These are phyloP conservation scores for Osmerus eperlanus DNA, from an alignment of 2,113 vertebrate species.

Conservation along the genomic window DNA sequence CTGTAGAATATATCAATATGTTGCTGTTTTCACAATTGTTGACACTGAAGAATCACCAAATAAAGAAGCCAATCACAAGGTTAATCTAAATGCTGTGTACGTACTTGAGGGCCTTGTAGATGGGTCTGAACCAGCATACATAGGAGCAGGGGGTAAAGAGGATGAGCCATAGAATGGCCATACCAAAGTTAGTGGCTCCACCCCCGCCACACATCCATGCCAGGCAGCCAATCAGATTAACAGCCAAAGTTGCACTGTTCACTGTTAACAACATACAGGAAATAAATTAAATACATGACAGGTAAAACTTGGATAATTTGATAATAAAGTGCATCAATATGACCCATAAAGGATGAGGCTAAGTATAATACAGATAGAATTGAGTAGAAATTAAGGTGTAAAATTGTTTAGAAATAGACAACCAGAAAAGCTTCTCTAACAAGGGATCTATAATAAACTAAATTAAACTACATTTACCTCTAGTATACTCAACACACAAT, in stretches of 20 bases:
- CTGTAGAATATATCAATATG: conserved; percentile 59
- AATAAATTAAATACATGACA: conserved; percentile 9
- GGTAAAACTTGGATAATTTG: neutral
- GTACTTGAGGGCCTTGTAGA: conserved; percentile 99
- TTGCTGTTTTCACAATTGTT: too few species aligned
- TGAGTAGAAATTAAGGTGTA: too few species aligned
- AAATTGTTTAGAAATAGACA: neutral
- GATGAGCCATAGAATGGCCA: conserved; percentile 98
- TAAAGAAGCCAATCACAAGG: neutral
- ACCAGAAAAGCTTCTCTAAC: conserved; percentile 1
- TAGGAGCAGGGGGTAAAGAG: conserved; percentile 99
- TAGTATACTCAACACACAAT: conserved; percentile 15
- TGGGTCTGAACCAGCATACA: conserved; percentile 99
- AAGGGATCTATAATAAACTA: conserved; percentile 1
- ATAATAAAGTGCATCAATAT: too few species aligned
- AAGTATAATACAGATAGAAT: too few species aligned
- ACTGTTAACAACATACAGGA: conserved; percentile 74
- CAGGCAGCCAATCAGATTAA: conserved; percentile 97
- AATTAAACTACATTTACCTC: neutral
- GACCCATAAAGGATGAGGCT: too few species aligned
- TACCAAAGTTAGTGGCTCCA: conserved; percentile 93
- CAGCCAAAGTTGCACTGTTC: conserved; percentile 92
- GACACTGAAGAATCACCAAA: too few species aligned
- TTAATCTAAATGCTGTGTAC: conserved; percentile 45
- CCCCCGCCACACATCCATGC: conserved; percentile 99